Conservation (phyloP, 2,797 vertebrate genomes). For the Cossypha dichroa region DNA sequence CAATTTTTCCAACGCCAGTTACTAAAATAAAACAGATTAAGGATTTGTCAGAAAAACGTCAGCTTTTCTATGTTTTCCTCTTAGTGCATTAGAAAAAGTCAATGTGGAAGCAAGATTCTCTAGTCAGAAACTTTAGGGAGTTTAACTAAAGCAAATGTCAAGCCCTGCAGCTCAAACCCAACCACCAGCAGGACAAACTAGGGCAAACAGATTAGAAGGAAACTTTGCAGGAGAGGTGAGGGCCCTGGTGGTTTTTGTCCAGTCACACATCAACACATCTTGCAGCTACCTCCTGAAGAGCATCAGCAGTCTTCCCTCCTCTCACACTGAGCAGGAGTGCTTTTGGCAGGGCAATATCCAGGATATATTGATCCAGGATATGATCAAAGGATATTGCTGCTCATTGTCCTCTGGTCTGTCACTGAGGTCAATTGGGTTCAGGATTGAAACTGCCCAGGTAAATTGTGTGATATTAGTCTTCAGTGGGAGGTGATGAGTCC, state of each 20-base stretch:
- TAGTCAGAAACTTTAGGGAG: not conserved
- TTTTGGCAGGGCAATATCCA: not conserved
- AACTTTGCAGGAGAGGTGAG: not conserved
- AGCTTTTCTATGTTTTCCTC: constrained; percentile 25
- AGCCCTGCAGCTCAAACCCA: not conserved
- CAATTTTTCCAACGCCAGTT: not conserved
- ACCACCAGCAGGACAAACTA: not conserved
- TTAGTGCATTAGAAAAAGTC: not conserved
- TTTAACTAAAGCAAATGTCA: not conserved
- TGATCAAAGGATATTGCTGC: not conserved
- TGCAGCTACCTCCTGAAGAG: not conserved
- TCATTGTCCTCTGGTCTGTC: not conserved
- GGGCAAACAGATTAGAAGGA: not conserved
- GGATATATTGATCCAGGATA: no score
- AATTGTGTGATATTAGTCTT: not conserved
- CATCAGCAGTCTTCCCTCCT: not conserved
- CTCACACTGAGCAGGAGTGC: not conserved
- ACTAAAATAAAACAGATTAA: constrained; percentile 35
- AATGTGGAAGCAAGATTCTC: not conserved
- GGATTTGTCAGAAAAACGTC: constrained; percentile 33
- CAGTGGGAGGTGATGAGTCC: not conserved
- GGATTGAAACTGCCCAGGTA: not conserved
- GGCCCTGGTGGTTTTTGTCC: not conserved
- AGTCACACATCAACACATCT: not conserved
- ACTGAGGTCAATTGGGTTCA: not conserved